Percentiles rank a stretch among this genome's conserved stretches.
Evolutionary conservation across 2,797 vertebrate species (phyloP).

Genomic region (Avahi laniger): DNA sequence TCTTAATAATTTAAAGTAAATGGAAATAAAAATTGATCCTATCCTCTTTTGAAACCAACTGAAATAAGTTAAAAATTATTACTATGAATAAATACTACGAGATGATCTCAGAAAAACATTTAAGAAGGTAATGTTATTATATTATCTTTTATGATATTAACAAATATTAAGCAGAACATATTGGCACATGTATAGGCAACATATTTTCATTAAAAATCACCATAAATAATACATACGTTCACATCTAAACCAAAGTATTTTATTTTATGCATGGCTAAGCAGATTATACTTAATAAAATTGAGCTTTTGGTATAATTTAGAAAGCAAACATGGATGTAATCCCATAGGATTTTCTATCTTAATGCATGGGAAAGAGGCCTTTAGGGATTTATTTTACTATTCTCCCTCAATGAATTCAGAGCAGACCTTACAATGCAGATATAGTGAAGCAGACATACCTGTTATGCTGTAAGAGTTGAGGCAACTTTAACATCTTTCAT

Average conservation of each 20-base stretch:
- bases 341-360: constrained; percentile 71
- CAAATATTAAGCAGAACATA: constrained; percentile 54
- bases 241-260: constrained; percentile 64
- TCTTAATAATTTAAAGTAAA: constrained; percentile 62
- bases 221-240: constrained; percentile 64
- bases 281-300: constrained; percentile 78
- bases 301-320: constrained; percentile 77
- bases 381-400: constrained; percentile 54
- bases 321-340: constrained; percentile 76
- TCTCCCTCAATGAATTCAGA: constrained; percentile 64
- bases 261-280: constrained; percentile 71
- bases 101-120: constrained; percentile 31
- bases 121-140: constrained; percentile 8
- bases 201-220: constrained; percentile 57
- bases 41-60: constrained; percentile 29
- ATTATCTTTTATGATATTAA: constrained; percentile 55
- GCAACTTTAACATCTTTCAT: constrained; percentile 33
- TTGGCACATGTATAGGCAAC: neutral
- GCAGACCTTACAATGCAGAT: constrained; percentile 37
- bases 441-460: constrained; percentile 15
- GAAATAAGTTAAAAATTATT: constrained; percentile 41
- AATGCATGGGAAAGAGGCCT: constrained; percentile 60
- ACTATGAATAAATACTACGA: constrained; percentile 32
- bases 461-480: neutral
- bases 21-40: constrained; percentile 46